Conservation (phyloP, 2,797 vertebrate species). For the Zalophus californianus region DNA sequence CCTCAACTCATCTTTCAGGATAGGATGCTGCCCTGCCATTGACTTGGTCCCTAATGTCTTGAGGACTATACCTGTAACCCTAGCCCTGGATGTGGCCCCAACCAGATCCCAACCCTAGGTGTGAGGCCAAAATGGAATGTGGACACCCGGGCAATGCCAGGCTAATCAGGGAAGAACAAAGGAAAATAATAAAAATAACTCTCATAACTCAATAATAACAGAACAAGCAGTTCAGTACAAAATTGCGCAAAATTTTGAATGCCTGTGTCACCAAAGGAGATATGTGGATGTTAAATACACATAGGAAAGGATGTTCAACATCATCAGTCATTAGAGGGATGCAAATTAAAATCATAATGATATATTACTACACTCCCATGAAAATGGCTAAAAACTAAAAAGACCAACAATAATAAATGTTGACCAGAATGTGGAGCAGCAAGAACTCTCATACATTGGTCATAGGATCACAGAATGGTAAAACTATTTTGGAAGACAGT, state of each 20-base stretch:
- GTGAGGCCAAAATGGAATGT: too few species aligned
- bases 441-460: background rate
- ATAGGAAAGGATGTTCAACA: background rate
- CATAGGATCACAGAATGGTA: background rate
- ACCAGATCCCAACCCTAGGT: too few species aligned
- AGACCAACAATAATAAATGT: background rate
- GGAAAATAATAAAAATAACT: background rate
- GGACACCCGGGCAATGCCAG: too few species aligned
- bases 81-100: too few species aligned
- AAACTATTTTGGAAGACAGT: background rate
- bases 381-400: slow-evolving; percentile 12
- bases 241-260: background rate
- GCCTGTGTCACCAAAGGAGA: background rate
- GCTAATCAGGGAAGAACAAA: too few species aligned
- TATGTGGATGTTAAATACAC: background rate
- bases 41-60: too few species aligned
- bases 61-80: too few species aligned
- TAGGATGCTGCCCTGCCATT: too few species aligned
- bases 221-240: background rate
- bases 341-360: background rate
- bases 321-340: background rate
- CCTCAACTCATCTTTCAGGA: too few species aligned
- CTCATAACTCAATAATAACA: background rate
- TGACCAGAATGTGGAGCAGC: background rate
- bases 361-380: background rate